Evolutionary conservation across 2,888 invertebrate genomes (phyloP).

Genomic region (Augochlorella aurata): DNA sequence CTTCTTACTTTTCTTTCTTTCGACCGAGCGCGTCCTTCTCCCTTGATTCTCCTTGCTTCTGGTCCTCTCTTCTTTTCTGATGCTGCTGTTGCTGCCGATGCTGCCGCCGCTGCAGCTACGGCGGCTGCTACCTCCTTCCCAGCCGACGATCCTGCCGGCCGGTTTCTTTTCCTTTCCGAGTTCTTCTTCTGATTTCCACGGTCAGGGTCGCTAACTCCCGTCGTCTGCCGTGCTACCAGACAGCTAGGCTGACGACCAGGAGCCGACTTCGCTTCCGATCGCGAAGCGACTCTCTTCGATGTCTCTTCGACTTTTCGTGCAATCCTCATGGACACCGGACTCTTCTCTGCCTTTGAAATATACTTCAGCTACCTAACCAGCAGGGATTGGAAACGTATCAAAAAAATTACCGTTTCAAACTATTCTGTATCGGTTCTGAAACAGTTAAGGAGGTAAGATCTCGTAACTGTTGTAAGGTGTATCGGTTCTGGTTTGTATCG

Average conservation of each 20-base stretch:
- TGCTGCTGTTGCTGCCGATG: neutral
- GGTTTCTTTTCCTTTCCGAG: slow-evolving; percentile 56
- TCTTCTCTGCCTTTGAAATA: too few relatives aligned
- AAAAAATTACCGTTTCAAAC: too few relatives aligned
- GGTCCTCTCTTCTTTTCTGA: slow-evolving; percentile 3
- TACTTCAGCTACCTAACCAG: too few relatives aligned
- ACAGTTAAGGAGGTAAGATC: too few relatives aligned
- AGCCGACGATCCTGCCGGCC: slow-evolving; percentile 28
- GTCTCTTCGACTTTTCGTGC: neutral
- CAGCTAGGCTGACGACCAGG: slow-evolving; percentile 43
- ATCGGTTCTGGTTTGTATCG: too few relatives aligned
- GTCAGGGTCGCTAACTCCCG: slow-evolving; percentile 44
- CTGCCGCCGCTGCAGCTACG: neutral
- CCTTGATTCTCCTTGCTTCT: slow-evolving; percentile 5
- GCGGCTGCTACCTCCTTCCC: slow-evolving; percentile 5
- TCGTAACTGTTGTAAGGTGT: too few relatives aligned
- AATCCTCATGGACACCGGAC: neutral
- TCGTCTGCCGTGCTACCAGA: slow-evolving; percentile 46
- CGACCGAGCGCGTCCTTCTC: slow-evolving; percentile 18
- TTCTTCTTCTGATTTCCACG: slow-evolving; percentile 65
- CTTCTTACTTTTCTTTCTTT: slow-evolving; percentile 43
- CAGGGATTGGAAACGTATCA: too few relatives aligned
- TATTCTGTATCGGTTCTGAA: too few relatives aligned
- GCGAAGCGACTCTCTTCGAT: slow-evolving; percentile 7
- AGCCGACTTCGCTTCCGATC: slow-evolving; percentile 11